phyloP scores from a whole-genome alignment of 2,888 invertebrate genomes.

The Cristatella mucedo region DNA sequence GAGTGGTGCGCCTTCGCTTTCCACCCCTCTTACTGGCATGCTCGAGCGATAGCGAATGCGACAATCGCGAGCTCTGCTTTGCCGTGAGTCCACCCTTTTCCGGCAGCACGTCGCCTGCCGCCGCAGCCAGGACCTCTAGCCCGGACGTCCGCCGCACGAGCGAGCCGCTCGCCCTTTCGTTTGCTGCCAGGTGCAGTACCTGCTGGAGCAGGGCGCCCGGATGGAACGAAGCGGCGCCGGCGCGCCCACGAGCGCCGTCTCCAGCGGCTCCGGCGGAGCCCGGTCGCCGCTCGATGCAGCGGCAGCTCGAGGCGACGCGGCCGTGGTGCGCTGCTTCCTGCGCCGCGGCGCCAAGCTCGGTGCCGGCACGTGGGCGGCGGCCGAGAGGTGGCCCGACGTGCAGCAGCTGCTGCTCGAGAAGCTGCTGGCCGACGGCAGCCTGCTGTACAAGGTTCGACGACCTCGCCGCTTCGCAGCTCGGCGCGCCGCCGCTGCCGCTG shows the following conservation, averaged over 20 bases:
- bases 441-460: conserved; percentile 53
- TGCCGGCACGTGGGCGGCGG: conserved; percentile 92
- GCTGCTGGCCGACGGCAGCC: conserved; percentile 83
- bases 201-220: conserved; percentile 72
- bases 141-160: no score
- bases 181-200: conserved; percentile 48
- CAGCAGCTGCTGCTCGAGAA: conserved; percentile 81
- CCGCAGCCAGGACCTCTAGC: no score
- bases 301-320: conserved; percentile 73
- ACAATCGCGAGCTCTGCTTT: no score
- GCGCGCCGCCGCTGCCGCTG: not conserved
- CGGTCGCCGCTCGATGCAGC: conserved; percentile 80
- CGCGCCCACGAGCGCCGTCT: no score
- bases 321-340: conserved; percentile 74
- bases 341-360: conserved; percentile 86
- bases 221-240: conserved; percentile 79
- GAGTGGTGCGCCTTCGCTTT: no score
- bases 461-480: not conserved
- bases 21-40: no score
- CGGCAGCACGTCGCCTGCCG: no score
- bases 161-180: no score
- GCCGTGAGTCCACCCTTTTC: no score
- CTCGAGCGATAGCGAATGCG: no score
- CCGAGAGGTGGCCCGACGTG: conserved; percentile 82
- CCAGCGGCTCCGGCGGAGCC: no score